Conservation (phyloP, 2,113 vertebrate genomes). For the Scartelaos histophorus region DNA sequence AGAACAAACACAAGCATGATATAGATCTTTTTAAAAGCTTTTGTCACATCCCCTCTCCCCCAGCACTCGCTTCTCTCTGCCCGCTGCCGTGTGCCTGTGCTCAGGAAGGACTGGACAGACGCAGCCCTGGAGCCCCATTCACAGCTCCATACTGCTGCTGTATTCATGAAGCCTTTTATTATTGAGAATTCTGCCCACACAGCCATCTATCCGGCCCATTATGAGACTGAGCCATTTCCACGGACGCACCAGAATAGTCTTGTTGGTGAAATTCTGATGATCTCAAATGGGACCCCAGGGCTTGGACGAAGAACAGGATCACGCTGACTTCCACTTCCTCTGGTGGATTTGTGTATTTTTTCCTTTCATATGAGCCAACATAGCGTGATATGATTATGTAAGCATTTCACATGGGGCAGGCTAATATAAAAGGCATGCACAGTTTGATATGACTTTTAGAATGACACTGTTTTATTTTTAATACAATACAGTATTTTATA, state of each 20-base stretch:
- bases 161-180: conserved; percentile 73
- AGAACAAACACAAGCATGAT: too few species aligned
- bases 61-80: background rate
- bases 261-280: conserved; percentile 72
- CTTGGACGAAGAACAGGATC: conserved; percentile 48
- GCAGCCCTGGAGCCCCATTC: conserved; percentile 57
- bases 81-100: conserved; percentile 46
- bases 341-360: conserved; percentile 39
- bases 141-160: conserved; percentile 66
- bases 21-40: too few species aligned
- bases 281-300: conserved; percentile 63
- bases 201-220: conserved; percentile 66
- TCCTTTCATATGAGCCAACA: conserved; percentile 23
- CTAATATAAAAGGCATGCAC: too few species aligned
- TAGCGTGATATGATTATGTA: conserved; percentile 40
- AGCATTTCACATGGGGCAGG: conserved; percentile 9
- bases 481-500: too few species aligned
- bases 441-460: too few species aligned
- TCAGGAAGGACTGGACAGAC: conserved; percentile 48
- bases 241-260: conserved; percentile 62
- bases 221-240: conserved; percentile 62
- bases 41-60: too few species aligned
- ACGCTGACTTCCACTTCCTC: conserved; percentile 54
- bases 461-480: too few species aligned
- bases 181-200: conserved; percentile 1